Percentiles rank a stretch among this genome's conserved stretches.
These are phyloP conservation scores for Zoanthus sansibaricus DNA, from an alignment of 92 coral and sea anemone species.

Conservation along the genomic window DNA sequence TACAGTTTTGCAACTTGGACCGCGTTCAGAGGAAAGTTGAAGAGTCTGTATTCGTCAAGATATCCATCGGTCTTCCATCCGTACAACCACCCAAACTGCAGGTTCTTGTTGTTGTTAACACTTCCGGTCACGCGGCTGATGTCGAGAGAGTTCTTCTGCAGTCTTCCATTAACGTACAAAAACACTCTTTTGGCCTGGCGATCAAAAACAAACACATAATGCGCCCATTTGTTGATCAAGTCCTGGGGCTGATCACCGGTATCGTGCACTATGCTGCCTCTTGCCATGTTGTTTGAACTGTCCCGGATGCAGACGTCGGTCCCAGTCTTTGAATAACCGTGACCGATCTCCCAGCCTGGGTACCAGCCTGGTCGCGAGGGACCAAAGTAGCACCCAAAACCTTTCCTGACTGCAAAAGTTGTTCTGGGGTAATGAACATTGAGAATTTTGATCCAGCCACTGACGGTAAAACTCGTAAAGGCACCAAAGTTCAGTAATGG, in stretches of 20 bases:
- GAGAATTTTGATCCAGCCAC: constrained; percentile 75
- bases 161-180: constrained; percentile 74
- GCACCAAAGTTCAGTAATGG: constrained; percentile 61
- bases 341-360: constrained; percentile 80
- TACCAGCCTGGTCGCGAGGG: constrained; percentile 50
- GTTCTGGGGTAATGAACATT: constrained; percentile 74
- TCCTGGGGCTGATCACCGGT: constrained; percentile 51
- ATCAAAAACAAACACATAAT: constrained; percentile 69
- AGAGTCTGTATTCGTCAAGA: constrained; percentile 80
- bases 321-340: constrained; percentile 65
- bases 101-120: constrained; percentile 65
- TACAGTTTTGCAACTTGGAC: constrained; percentile 58
- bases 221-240: constrained; percentile 67
- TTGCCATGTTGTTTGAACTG: constrained; percentile 53
- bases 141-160: constrained; percentile 65
- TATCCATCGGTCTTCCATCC: constrained; percentile 87
- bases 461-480: constrained; percentile 64
- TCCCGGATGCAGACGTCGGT: constrained; percentile 75
- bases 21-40: constrained; percentile 65
- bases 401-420: constrained; percentile 78
- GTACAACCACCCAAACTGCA: constrained; percentile 71
- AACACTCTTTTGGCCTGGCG: constrained; percentile 57
- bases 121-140: constrained; percentile 73
- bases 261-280: constrained; percentile 52
- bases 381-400: constrained; percentile 68